Conservation (phyloP, 2,888 invertebrate genomes). For the Amphipoea lucens region DNA sequence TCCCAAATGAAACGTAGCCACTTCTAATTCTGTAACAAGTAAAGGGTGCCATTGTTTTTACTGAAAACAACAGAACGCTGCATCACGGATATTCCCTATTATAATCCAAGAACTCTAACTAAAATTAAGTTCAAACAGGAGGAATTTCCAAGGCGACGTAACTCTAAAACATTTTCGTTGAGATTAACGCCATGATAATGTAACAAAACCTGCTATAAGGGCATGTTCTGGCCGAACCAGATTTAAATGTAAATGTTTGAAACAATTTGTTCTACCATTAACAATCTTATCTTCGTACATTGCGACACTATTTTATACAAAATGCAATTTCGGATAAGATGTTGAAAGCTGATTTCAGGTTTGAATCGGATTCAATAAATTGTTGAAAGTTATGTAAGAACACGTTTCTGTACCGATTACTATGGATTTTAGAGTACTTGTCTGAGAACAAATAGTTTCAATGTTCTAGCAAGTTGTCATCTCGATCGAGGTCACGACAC, state of each 20-base stretch:
- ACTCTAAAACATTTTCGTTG: conserved; percentile 46
- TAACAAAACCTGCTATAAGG: conserved; percentile 59
- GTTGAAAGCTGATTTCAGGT: conserved; percentile 51
- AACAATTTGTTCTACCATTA: conserved; percentile 67
- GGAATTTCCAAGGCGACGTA: conserved; percentile 21
- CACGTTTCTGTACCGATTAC: conserved; percentile 20
- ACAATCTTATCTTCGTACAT: conserved; percentile 66
- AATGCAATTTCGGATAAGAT: conserved; percentile 55
- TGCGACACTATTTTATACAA: conserved; percentile 63
- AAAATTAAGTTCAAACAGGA: conserved; percentile 15
- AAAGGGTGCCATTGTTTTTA: background rate
- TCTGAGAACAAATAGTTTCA: conserved; percentile 22
- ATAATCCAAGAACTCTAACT: background rate
- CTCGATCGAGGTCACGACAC: background rate
- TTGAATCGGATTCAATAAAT: conserved; percentile 53
- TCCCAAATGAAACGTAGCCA: background rate
- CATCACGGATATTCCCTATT: background rate
- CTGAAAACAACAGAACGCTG: background rate
- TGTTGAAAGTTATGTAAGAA: conserved; percentile 44
- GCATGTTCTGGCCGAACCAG: conserved; percentile 61
- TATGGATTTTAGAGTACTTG: conserved; percentile 20
- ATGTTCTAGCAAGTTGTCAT: background rate
- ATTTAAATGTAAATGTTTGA: conserved; percentile 69
- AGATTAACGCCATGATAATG: conserved; percentile 51
- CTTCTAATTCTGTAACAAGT: background rate